Base-by-base conservation (phyloP, 1,140 invertebrate species). In the Drosophila ananassae region DNA sequence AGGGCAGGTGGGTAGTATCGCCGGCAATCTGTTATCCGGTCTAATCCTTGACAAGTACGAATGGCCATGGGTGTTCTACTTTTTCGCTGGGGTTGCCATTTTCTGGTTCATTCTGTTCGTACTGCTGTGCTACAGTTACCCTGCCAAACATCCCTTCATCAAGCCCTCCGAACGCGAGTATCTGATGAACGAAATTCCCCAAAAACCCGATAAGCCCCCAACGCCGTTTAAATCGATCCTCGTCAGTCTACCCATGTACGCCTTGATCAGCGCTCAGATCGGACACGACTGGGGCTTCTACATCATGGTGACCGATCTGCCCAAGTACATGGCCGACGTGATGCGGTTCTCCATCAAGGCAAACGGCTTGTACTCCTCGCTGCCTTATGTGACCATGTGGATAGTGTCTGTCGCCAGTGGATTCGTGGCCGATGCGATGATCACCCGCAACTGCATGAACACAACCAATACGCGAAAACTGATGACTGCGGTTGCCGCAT, bases 241-340 rank as follows among this genome's bases (percentile, higher is more conserved):
- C 1, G 94, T 92, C 12, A 97, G 95, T 0, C 83, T 93, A 4
- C 93, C 94, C 0, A 76, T 95, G 30, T 93, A 93, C 92, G 94
- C 94, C 2, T 73, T 95, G 7, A 92, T 95, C n/a, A 90, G 92
- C 37, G 92, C 92, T 7, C 97, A 98, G 80, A 77, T 93, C 61
- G 82, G 84, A 1, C 96, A 97, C 84, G 97, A 97, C 90, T 98
- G 96, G 95, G 96, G 96, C 1, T 97, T 97, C 87, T 97, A 96
- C 80, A 97, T 96, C 2, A 95, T 98, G 92, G 94, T 98, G n/a
- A 96, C 95, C 1, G 95, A 97, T 79, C 93, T 98, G 2, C 98
- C 98, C 17, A 83, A 81, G 17, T 89, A 89, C 34, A 78, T 90
- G 51, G 21, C 46, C 8, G 67, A 90, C 47, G 79, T 90, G 0